Conservation (phyloP, 2,113 vertebrate species). For the Cynocephalus volans region DNA sequence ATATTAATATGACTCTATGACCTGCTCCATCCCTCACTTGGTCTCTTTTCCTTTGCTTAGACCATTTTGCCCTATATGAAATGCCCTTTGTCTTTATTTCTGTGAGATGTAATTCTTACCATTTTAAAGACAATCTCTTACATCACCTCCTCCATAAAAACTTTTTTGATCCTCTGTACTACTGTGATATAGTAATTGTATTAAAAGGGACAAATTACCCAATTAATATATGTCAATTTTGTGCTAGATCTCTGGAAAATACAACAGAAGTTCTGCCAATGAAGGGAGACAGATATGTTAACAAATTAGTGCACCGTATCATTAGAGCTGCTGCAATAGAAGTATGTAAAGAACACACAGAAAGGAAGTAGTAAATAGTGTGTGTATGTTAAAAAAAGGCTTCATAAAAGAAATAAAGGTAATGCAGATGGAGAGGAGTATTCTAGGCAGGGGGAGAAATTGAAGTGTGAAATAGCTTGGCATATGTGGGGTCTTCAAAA, state of each 20-base stretch:
- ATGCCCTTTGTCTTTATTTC: not conserved
- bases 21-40: not conserved
- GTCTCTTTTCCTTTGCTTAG: not conserved
- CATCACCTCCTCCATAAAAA: not conserved
- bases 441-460: not conserved
- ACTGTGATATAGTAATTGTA: conserved; percentile 13
- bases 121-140: conserved; percentile 43
- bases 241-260: conserved; percentile 25
- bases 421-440: not conserved
- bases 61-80: not conserved
- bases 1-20: not conserved
- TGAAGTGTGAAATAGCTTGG: not conserved
- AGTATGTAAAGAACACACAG: conserved; percentile 22
- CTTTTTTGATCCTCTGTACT: not conserved
- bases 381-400: not conserved
- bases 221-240: conserved; percentile 3
- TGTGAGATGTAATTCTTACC: conserved; percentile 17
- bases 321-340: not conserved
- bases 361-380: conserved; percentile 18
- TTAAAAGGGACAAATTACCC: conserved; percentile 2
- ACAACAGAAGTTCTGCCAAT: not conserved
- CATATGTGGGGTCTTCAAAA: not conserved
- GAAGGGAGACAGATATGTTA: not conserved
- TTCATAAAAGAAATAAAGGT: not conserved
- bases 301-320: not conserved